Conservation (phyloP, 2,888 invertebrate species). For the Petrolisthes manimaculis region DNA sequence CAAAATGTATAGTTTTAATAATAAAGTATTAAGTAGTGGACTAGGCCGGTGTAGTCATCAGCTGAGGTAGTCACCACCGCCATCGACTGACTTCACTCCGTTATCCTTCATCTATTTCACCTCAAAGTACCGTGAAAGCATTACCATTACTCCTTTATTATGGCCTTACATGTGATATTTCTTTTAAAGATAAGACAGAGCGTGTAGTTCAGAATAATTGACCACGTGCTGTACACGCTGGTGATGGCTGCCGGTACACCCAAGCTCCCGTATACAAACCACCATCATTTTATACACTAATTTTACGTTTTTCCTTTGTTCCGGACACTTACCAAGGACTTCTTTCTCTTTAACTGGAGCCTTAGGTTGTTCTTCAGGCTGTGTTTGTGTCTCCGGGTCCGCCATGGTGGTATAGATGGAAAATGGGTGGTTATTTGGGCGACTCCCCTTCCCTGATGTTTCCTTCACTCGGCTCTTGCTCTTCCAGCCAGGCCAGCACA, state of each 20-base stretch:
- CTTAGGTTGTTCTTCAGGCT: conserved; percentile 76
- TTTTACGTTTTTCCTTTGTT: background rate
- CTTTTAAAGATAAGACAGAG: too few species aligned
- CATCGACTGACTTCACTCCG: too few species aligned
- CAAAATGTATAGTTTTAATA: too few species aligned
- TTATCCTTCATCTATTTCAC: too few species aligned
- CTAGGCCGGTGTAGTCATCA: too few species aligned
- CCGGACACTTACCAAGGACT: conserved; percentile 81
- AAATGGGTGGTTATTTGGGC: conserved; percentile 60
- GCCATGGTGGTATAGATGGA: conserved; percentile 81
- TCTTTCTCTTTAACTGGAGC: conserved; percentile 83
- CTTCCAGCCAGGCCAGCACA: conserved; percentile 55
- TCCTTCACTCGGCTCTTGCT: conserved; percentile 61
- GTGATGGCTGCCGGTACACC: conserved; percentile 41
- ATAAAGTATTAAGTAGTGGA: too few species aligned
- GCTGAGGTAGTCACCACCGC: too few species aligned
- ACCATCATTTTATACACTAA: background rate
- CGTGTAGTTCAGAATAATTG: background rate
- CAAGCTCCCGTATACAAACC: background rate
- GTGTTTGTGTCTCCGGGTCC: conserved; percentile 86
- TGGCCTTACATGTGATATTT: too few species aligned
- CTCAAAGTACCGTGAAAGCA: too few species aligned
- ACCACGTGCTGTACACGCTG: conserved; percentile 54
- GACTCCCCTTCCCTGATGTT: conserved; percentile 62
- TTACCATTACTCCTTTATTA: too few species aligned